phyloP scores from a whole-genome alignment of 2,888 invertebrate genomes.

The Neria commutata region DNA sequence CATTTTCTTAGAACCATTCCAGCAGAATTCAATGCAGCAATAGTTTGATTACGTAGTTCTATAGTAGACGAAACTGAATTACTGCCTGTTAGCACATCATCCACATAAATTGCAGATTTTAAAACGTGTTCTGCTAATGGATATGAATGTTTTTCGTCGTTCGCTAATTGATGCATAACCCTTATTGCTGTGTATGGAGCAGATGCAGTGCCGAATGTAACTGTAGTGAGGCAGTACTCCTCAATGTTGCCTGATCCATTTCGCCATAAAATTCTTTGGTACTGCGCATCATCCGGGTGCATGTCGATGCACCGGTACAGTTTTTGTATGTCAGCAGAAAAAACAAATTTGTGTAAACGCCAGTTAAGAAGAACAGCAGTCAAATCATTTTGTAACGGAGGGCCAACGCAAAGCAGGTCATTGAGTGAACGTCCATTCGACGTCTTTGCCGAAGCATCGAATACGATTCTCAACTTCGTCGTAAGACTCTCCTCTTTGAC shows the following conservation, averaged over 20 bases:
- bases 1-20: constrained; percentile 11
- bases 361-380: neutral
- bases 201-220: neutral
- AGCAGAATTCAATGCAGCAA: too few species aligned
- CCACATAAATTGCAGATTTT: neutral
- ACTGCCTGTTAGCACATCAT: neutral
- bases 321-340: neutral
- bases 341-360: too few species aligned
- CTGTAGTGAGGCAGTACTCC: neutral
- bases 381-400: neutral
- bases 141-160: neutral
- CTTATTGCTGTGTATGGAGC: neutral
- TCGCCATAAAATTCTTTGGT: neutral
- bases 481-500: neutral
- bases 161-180: neutral
- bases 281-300: neutral
- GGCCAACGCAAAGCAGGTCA: neutral
- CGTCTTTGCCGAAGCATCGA: neutral
- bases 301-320: neutral
- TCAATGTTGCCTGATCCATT: neutral
- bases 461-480: neutral
- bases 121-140: neutral
- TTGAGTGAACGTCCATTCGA: neutral
- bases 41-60: constrained; percentile 9
- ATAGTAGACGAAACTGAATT: too few species aligned